Conservation (phyloP, 2,113 vertebrate genomes). For the Nycticorax nycticorax region DNA sequence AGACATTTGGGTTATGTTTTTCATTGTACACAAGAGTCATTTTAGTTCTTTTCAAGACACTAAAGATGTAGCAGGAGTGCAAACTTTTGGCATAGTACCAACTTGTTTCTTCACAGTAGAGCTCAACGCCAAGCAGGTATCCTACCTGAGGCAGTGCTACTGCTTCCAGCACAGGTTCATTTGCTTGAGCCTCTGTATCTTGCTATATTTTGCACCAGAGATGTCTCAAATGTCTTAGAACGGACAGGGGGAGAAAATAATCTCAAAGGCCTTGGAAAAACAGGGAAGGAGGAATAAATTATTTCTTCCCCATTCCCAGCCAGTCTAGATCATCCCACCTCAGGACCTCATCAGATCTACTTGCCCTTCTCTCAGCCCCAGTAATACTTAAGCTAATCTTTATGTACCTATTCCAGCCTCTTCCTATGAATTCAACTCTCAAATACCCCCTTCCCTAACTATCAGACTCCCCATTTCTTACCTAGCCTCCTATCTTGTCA, state of each 20-base stretch:
- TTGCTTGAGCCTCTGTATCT: not conserved
- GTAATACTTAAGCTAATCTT: not conserved
- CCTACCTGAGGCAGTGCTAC: not conserved
- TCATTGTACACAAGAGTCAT: not conserved
- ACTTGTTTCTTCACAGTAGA: not conserved
- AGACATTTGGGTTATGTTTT: not conserved
- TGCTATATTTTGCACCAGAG: not conserved
- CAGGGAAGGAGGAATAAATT: not conserved
- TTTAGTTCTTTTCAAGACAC: not conserved
- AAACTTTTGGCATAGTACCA: not conserved
- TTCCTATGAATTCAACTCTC: not conserved
- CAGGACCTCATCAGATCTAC: not conserved
- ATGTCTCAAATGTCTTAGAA: not conserved
- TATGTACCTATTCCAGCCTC: not conserved
- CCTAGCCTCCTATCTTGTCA: not conserved
- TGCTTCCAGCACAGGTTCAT: not conserved
- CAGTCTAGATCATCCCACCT: not conserved
- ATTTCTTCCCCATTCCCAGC: not conserved
- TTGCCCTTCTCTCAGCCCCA: not conserved
- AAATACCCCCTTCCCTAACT: not conserved
- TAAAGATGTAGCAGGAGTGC: not conserved
- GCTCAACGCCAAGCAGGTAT: not conserved
- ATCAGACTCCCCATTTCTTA: not conserved
- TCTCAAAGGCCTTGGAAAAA: not conserved
- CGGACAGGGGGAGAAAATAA: accelerated